A percentile compares a stretch with the other conserved stretches of the same genome.
phyloP scores from a whole-genome alignment of 1,140 invertebrate species.

The Pseudomyrmex concolor region DNA sequence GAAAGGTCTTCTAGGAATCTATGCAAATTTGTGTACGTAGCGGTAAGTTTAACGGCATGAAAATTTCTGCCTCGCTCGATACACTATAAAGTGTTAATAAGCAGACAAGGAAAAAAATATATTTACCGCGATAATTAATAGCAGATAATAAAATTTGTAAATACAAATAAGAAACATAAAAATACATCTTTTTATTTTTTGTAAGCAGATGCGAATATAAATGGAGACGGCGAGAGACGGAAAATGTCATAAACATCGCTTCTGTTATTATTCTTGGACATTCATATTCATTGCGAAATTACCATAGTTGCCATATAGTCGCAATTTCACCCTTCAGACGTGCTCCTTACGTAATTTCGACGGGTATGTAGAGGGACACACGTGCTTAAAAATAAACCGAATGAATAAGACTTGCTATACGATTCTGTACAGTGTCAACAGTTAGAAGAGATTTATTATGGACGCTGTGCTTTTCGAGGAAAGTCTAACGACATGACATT shows the following conservation, averaged over 20 bases:
- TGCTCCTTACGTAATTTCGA: constrained; percentile 55
- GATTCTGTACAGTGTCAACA: constrained; percentile 65
- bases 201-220: neutral
- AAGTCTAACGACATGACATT: constrained; percentile 70
- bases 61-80: neutral
- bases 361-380: constrained; percentile 13
- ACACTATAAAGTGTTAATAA: neutral
- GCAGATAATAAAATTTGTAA: neutral
- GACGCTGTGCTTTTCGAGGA: constrained; percentile 65
- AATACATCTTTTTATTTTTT: neutral
- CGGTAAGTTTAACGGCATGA: constrained; percentile 1
- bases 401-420: constrained; percentile 64
- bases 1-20: constrained; percentile 31
- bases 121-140: neutral
- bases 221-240: neutral
- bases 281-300: neutral
- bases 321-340: constrained; percentile 57
- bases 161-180: neutral
- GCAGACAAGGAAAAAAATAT: neutral
- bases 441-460: constrained; percentile 68
- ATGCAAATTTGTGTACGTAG: constrained; percentile 11
- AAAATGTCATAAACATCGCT: neutral
- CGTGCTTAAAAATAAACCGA: constrained; percentile 69
- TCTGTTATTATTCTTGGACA: neutral
- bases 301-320: constrained; percentile 9